Conservation (phyloP, 2,888 invertebrate species). For the Microplitis deprimator region DNA sequence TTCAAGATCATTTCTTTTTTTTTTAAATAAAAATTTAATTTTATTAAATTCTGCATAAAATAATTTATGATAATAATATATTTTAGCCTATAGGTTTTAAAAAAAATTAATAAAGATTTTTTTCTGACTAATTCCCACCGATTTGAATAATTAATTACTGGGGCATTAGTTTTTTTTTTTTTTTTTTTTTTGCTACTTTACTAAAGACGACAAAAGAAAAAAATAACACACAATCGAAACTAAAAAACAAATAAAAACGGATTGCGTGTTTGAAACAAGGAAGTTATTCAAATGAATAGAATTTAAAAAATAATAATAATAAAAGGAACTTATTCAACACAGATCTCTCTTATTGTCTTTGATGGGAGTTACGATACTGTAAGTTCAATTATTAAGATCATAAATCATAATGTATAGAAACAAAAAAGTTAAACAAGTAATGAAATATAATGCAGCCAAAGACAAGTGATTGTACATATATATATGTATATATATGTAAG, state of each 20-base stretch:
- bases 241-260: neutral
- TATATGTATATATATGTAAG: neutral
- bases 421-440: neutral
- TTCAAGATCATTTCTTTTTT: neutral
- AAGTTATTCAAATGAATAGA: neutral
- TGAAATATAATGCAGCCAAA: neutral
- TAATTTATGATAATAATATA: neutral
- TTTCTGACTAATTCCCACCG: neutral
- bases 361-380: constrained; percentile 34
- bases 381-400: constrained; percentile 32
- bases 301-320: neutral
- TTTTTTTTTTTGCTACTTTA: too few species aligned
- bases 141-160: neutral
- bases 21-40: neutral
- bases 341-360: constrained; percentile 33
- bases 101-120: neutral
- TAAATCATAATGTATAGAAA: constrained; percentile 14
- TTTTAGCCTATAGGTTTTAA: neutral
- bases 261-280: constrained; percentile 1
- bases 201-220: too few species aligned
- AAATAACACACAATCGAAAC: neutral
- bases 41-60: neutral
- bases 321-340: constrained; percentile 5
- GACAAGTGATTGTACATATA: neutral
- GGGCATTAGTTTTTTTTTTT: too few species aligned